Evolutionary conservation across 2,888 invertebrate species (phyloP).

Genomic region (Caenorhabditis japonica): DNA sequence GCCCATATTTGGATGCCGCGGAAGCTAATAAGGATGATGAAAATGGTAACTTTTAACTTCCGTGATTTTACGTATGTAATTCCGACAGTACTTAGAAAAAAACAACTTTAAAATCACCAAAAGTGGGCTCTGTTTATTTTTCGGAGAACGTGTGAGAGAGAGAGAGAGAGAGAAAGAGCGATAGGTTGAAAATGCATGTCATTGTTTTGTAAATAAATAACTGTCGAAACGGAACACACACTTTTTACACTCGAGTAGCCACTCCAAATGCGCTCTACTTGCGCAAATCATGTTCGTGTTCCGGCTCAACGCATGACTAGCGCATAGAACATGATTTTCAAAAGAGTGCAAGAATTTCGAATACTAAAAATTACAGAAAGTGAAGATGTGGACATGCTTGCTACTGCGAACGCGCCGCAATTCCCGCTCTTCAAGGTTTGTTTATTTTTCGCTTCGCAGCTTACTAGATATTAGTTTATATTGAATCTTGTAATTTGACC

Average conservation of each 20-base stretch:
- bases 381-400: conserved; percentile 55
- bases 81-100: too few relatives aligned
- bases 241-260: conserved; percentile 54
- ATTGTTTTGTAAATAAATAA: conserved; percentile 49
- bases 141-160: conserved; percentile 20
- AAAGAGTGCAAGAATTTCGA: conserved; percentile 3
- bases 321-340: conserved; percentile 9
- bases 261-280: conserved; percentile 24
- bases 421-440: conserved; percentile 56
- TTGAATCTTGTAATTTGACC: conserved; percentile 19
- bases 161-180: too few relatives aligned
- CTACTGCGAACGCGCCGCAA: conserved; percentile 51
- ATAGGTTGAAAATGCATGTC: conserved; percentile 4
- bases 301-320: conserved; percentile 40
- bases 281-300: conserved; percentile 28
- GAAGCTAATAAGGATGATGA: conserved; percentile 38
- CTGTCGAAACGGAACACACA: conserved; percentile 41
- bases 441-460: conserved; percentile 18
- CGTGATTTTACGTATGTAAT: too few relatives aligned
- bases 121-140: conserved; percentile 26
- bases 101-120: conserved; percentile 3
- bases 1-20: conserved; percentile 57
- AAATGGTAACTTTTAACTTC: conserved; percentile 43
- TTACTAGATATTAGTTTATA: conserved; percentile 13
- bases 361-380: conserved; percentile 34